Percentiles rank a stretch among this genome's conserved stretches.
phyloP scores from a whole-genome alignment of 2,797 vertebrate genomes.

The Gadopsis marmoratus region DNA sequence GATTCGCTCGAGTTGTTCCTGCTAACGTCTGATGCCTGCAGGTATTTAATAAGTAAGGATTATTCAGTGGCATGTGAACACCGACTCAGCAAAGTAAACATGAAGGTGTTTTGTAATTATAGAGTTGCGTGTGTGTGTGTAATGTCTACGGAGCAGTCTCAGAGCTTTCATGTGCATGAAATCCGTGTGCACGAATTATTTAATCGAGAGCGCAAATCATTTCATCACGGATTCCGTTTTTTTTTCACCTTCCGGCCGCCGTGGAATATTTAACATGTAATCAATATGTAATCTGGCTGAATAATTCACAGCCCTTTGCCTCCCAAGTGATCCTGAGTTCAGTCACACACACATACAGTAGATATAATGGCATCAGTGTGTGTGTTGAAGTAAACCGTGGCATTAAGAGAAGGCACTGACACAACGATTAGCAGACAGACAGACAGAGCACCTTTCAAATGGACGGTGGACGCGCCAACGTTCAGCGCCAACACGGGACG shows the following conservation, averaged over 20 bases:
- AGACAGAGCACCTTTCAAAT: too few species aligned
- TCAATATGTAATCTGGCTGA: conserved; percentile 49
- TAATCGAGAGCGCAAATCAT: not conserved
- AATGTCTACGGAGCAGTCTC: not conserved
- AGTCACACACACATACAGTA: not conserved
- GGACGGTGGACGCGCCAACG: too few species aligned
- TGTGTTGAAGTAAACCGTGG: not conserved
- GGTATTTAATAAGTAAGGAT: not conserved
- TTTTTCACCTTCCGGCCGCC: not conserved
- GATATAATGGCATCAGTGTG: not conserved
- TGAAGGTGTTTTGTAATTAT: too few species aligned
- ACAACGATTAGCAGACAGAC: not conserved
- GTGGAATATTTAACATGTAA: not conserved
- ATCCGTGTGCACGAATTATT: not conserved
- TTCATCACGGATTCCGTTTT: too few species aligned
- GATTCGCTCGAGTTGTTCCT: too few species aligned
- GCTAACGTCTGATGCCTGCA: not conserved
- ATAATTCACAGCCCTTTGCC: conserved; percentile 53
- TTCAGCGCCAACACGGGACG: not conserved
- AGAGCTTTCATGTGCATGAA: too few species aligned
- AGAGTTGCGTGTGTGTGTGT: not conserved
- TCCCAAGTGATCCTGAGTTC: conserved; percentile 3
- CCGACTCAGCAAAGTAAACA: too few species aligned
- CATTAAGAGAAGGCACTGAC: not conserved
- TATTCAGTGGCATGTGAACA: not conserved